Evolutionary conservation across 2,797 vertebrate species (phyloP).

Genomic region (Lepilemur septentrionalis): DNA sequence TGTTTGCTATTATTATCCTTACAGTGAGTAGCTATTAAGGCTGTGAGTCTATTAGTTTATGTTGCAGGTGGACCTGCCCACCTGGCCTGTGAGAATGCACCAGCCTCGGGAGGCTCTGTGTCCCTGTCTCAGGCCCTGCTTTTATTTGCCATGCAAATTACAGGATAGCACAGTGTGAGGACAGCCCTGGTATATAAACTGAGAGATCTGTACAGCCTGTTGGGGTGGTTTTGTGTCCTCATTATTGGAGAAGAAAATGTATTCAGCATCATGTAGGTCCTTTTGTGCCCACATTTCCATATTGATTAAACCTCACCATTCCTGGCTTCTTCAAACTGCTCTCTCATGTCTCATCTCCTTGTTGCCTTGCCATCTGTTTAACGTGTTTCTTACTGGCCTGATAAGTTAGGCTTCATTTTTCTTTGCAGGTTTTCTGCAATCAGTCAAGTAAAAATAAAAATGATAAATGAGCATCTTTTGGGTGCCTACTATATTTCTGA

Average conservation of each 20-base stretch:
- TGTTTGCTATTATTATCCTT: neutral
- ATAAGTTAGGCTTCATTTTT: slow-evolving; percentile 61
- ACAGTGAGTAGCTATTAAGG: neutral
- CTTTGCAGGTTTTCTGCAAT: slow-evolving; percentile 50
- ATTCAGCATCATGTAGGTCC: slow-evolving; percentile 47
- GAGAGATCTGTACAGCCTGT: slow-evolving; percentile 34
- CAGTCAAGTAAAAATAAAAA: slow-evolving; percentile 69
- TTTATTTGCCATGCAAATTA: slow-evolving; percentile 58
- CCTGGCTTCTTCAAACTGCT: slow-evolving; percentile 29
- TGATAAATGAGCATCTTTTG: slow-evolving; percentile 41
- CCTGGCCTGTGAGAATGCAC: neutral
- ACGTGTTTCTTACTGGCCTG: slow-evolving; percentile 57
- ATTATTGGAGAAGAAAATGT: slow-evolving; percentile 57
- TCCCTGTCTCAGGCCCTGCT: slow-evolving; percentile 11
- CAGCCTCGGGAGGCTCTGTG: neutral
- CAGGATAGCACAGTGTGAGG: neutral
- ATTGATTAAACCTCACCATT: slow-evolving; percentile 56
- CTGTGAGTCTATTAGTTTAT: neutral
- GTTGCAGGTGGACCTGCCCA: neutral
- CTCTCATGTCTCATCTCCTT: slow-evolving; percentile 48
- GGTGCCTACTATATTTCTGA: slow-evolving; percentile 14
- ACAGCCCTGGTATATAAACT: slow-evolving; percentile 24
- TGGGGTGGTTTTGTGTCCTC: neutral
- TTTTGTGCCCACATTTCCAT: slow-evolving; percentile 22
- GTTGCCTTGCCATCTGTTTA: slow-evolving; percentile 54